Evolutionary conservation across 2,888 invertebrate genomes (phyloP), one percentile per base, ranked within the genome.

Genomic region (Oligia strigilis): DNA sequence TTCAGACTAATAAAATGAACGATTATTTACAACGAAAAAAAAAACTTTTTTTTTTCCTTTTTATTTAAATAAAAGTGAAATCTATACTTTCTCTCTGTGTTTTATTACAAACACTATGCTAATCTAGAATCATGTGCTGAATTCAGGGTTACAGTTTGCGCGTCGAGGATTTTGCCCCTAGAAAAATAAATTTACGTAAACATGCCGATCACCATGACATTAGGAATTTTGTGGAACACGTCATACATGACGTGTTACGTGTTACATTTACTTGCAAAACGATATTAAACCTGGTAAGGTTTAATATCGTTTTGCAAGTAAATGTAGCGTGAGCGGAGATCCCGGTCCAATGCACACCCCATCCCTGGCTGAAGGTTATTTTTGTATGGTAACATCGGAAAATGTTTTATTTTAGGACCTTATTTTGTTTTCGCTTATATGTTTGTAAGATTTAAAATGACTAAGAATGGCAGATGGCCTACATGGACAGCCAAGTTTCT

Each of bases 301-400:
- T 81, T 88, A 74, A 88, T 85, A 83, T 89, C 86, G 79, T 75
- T 78, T 29, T 78, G 73, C 70, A 36, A 79, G 77, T 72, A 83
- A 89, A 88, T 88, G 89, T 88, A 82, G 67, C 89, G 86, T 89
- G 69, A 87, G 77, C 80, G 71, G 60, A 36, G 64, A 65, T 89
- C 72, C 46, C 88, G 80, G 89, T 83, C 76, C 86, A 88, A 2
- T 87, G 89, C 83, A 79, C 88, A 88, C 77, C 86, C 75, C 46
- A 70, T 71, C 74, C 70, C n/a, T 36, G 40, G 4, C 69, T 52
- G 46, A 64, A 73, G 74, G 77, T 76, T 89, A 89, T 89, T 85
- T 89, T 77, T 70, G 62, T 84, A 72, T 40, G 58, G 55, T 17
- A 74, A 72, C 19, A 55, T 67, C 46, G 58, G 23, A 36, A 43